Evolutionary conservation across 2,888 invertebrate species (phyloP).

Genomic region (Pelosia muscerda): DNA sequence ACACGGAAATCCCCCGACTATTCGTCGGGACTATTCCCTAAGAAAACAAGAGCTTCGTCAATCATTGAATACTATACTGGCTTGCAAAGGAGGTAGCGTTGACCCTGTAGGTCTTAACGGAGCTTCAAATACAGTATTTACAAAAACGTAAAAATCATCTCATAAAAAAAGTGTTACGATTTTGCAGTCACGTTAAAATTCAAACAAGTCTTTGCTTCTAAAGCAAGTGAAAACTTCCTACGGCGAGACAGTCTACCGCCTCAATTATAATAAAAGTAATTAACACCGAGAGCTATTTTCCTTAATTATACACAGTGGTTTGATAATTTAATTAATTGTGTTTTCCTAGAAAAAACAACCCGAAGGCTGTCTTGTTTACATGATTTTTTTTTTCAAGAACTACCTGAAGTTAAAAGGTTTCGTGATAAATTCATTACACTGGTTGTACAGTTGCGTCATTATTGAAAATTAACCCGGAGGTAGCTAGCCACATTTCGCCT

Average conservation of each 20-base stretch:
- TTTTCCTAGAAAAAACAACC: slow-evolving; percentile 17
- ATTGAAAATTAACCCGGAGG: background rate
- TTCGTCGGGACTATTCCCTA: too few species aligned
- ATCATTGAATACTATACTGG: too few species aligned
- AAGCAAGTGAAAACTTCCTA: slow-evolving; percentile 34
- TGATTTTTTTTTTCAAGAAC: background rate
- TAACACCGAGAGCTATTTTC: slow-evolving; percentile 34
- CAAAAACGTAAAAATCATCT: too few species aligned
- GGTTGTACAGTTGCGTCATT: background rate
- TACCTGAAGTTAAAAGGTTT: background rate
- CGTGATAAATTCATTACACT: background rate
- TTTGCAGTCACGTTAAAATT: slow-evolving; percentile 6
- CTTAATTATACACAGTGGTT: slow-evolving; percentile 40
- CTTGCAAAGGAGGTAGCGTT: too few species aligned
- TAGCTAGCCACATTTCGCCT: too few species aligned
- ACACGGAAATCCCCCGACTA: too few species aligned
- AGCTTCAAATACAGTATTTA: too few species aligned
- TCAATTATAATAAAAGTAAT: slow-evolving; percentile 49
- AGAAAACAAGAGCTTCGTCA: too few species aligned
- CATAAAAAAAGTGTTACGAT: background rate
- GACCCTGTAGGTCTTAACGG: too few species aligned
- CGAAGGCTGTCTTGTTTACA: background rate
- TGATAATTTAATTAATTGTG: slow-evolving; percentile 39
- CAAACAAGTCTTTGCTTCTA: slow-evolving; percentile 30
- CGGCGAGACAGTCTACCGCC: slow-evolving; percentile 25